phyloP scores from a whole-genome alignment of 2,113 vertebrate genomes.

The Bambusicola thoracicus region DNA sequence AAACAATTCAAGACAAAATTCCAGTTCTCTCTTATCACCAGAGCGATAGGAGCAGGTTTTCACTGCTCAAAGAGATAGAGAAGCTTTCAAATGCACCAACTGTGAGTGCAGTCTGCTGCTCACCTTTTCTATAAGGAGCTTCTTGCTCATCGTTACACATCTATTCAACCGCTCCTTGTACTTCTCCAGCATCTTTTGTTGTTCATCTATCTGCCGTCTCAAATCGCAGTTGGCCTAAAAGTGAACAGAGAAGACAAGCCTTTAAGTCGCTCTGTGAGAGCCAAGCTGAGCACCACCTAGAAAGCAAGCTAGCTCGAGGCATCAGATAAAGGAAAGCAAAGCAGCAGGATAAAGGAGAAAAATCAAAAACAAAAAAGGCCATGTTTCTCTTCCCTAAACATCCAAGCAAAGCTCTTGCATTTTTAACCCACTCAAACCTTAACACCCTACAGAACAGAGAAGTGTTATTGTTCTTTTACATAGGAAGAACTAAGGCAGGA shows the following conservation, averaged over 20 bases:
- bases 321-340: neutral
- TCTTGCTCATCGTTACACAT: conserved; percentile 99
- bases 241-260: neutral
- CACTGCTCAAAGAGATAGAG: neutral
- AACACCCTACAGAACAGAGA: neutral
- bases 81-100: neutral
- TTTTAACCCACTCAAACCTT: neutral
- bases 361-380: neutral
- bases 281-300: neutral
- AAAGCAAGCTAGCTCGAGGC: neutral
- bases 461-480: neutral
- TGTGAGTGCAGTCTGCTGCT: neutral
- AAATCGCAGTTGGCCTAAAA: conserved; percentile 95
- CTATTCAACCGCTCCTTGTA: conserved; percentile 98
- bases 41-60: neutral
- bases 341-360: neutral
- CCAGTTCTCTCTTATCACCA: neutral
- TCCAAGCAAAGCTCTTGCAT: neutral
- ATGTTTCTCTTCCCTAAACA: neutral
- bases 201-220: conserved; percentile 96
- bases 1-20: neutral
- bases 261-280: neutral
- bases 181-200: conserved; percentile 98
- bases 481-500: neutral
- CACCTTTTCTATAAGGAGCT: conserved; percentile 98